Evolutionary conservation across 2,113 vertebrate species (phyloP), one percentile per base, ranked within the genome.

Genomic region (Tauraco erythrolophus): DNA sequence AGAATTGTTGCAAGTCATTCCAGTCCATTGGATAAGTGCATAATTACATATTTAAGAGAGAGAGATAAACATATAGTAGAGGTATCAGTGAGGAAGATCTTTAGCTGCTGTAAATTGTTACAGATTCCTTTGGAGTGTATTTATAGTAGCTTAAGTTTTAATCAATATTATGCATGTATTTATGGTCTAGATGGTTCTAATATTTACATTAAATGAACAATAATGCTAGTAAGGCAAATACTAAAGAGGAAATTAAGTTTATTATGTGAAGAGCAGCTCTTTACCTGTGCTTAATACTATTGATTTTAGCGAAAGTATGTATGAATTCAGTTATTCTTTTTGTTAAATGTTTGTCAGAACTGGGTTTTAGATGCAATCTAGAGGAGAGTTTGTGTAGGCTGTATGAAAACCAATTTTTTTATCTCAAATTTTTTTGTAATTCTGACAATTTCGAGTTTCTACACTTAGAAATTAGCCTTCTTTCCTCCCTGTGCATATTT

Each of bases 131-230:
- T 88, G 35, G 37, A 84, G 33, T 60, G 21, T 45, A 33, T 81
- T 90, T 90, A 21, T 74, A 64, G 79, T 60, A 45, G 22, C 30
- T 93, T 88, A 92, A 74, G 51, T 85, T 95, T 92, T 95, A 96
- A 92, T 96, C 91, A 78, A 93, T 95, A 88, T 88, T 91, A 31
- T 84, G 14, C 48, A 51, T 74, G 37, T 91, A 48, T 84, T 91
- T 97, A 57, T 92, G 57, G 61, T 64, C 41, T 72, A 89, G 61
- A 56, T 19, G 54, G 16, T 84, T 81, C 50, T 77, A 70, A 39
- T 93, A 18, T 91, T 94, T 94, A 60, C 31, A n/a, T 89, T 84
- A 92, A 84, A 84, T 84, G 48, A 96, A 43, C 33, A 84, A 79
- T 64, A 94, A 72, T 84, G 53, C 30, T 68, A 84, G 84, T 88